Conservation (phyloP, 2,797 vertebrate species). For the Luscinia megarhynchos region DNA sequence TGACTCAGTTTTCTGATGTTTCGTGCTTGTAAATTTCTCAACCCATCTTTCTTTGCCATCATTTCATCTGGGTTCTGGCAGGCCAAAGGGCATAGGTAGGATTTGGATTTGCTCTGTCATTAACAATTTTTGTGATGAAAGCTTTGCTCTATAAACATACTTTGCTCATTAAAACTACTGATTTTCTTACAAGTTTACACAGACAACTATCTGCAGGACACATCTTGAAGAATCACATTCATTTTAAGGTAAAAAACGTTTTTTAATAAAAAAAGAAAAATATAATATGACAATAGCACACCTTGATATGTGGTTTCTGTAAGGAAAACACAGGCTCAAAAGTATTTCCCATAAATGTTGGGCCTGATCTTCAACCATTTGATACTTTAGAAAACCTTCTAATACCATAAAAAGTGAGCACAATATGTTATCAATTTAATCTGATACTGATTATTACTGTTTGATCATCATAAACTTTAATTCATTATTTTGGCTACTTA, state of each 20-base stretch:
- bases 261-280: background rate
- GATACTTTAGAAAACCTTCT: background rate
- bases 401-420: background rate
- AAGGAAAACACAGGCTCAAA: background rate
- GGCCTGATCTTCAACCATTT: background rate
- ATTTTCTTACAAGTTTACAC: background rate
- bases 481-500: background rate
- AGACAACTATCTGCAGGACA: background rate
- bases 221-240: background rate
- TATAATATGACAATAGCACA: background rate
- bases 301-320: background rate
- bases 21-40: background rate
- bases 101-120: background rate
- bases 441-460: background rate
- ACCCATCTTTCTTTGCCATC: background rate
- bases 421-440: background rate
- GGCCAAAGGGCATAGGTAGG: background rate
- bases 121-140: background rate
- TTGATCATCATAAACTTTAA: background rate
- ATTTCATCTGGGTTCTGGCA: background rate
- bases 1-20: background rate
- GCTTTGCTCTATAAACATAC: background rate
- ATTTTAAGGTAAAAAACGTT: background rate
- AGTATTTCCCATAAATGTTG: background rate
- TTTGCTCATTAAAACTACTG: background rate